phyloP scores from a whole-genome alignment of 2,113 vertebrate genomes.

The Puffinus mauretanicus region DNA sequence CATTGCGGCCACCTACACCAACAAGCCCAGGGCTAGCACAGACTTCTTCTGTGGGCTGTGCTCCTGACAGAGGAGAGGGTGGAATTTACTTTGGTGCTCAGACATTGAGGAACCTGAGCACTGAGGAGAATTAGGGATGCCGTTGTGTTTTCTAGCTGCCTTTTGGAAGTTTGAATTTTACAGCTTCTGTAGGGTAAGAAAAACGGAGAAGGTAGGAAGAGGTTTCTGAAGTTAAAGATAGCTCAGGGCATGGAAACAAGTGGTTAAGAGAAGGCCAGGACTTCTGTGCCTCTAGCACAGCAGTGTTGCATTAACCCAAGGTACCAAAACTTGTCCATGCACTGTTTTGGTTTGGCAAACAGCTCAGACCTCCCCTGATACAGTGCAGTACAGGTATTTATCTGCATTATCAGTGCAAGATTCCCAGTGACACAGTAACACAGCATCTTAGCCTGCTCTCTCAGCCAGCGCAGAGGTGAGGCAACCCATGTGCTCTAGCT shows the following conservation, averaged over 20 bases:
- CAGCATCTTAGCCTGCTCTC: not conserved
- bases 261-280: not conserved
- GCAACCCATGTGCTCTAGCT: not conserved
- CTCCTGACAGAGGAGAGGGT: not conserved
- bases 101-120: not conserved
- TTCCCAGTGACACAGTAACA: not conserved
- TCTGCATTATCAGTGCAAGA: not conserved
- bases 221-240: not conserved
- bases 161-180: not conserved
- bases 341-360: not conserved
- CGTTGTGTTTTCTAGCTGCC: not conserved
- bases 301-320: not conserved
- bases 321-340: not conserved
- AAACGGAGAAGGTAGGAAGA: not conserved
- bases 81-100: not conserved
- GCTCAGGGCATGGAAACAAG: not conserved
- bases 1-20: not conserved
- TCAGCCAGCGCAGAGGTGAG: not conserved
- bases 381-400: not conserved
- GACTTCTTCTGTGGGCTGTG: not conserved
- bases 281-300: not conserved
- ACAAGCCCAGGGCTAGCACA: not conserved
- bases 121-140: not conserved
- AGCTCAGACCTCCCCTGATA: not conserved
- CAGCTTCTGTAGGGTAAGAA: not conserved